These are phyloP conservation scores for Lerema accius DNA, from an alignment of 1,140 invertebrate species.

Conservation along the genomic window DNA sequence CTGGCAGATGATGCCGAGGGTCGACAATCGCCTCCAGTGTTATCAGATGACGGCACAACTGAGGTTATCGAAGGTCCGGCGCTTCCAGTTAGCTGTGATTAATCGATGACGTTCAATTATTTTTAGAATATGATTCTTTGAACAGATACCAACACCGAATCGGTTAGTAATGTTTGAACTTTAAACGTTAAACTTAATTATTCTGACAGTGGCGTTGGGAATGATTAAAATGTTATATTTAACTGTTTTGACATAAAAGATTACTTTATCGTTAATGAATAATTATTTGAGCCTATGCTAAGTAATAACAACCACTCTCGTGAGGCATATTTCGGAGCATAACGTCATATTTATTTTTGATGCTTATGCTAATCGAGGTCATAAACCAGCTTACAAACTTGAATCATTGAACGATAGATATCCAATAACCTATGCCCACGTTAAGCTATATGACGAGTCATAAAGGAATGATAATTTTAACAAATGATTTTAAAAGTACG, in stretches of 20 bases:
- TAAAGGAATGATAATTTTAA: too few species aligned
- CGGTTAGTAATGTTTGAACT: background rate
- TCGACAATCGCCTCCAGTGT: background rate
- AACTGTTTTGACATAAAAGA: background rate
- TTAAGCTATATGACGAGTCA: too few species aligned
- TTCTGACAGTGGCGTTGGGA: background rate
- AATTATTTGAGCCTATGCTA: too few species aligned
- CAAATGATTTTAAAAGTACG: too few species aligned
- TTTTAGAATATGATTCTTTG: background rate
- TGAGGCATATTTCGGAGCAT: too few species aligned
- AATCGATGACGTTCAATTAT: background rate
- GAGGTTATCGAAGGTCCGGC: background rate
- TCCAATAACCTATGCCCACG: too few species aligned
- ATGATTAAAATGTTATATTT: background rate
- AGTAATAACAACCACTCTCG: too few species aligned
- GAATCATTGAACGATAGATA: too few species aligned
- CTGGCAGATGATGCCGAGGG: background rate
- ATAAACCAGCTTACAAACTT: too few species aligned
- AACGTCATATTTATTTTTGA: too few species aligned
- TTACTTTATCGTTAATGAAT: too few species aligned
- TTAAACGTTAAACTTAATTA: background rate
- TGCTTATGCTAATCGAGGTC: too few species aligned
- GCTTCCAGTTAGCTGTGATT: conserved; percentile 2
- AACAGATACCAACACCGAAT: background rate
- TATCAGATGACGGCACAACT: background rate